Conservation (phyloP, 2,113 vertebrate genomes). For the Periophthalmodon schlosseri region DNA sequence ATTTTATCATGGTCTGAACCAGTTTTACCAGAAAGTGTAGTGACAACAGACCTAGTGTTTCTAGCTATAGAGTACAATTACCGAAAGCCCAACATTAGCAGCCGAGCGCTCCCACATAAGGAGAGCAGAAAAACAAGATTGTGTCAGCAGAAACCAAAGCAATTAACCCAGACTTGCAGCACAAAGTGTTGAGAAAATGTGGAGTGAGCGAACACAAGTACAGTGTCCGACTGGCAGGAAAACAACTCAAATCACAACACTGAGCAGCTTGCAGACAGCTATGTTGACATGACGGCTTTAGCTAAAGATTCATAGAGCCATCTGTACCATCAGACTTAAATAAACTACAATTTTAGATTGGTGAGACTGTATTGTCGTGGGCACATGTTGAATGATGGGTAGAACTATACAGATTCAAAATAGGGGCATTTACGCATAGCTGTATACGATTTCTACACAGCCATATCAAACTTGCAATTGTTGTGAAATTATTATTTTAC, state of each 20-base stretch:
- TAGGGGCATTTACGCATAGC: background rate
- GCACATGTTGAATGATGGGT: background rate
- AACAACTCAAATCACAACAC: background rate
- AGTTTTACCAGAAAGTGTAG: background rate
- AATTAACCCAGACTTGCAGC: background rate
- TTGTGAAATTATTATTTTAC: background rate
- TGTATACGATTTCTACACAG: no score
- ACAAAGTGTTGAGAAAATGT: background rate
- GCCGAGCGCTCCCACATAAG: background rate
- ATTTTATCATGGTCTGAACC: background rate
- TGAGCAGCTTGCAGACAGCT: background rate
- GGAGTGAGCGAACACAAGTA: background rate
- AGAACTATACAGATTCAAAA: background rate
- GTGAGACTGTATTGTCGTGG: background rate
- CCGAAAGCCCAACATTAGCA: background rate
- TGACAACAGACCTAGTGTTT: background rate
- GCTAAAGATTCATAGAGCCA: background rate
- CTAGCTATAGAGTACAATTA: background rate
- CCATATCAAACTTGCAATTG: background rate
- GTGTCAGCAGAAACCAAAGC: conserved; percentile 10
- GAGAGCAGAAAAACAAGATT: conserved; percentile 5
- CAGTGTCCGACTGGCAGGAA: background rate
- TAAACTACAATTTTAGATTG: background rate
- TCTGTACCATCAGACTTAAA: background rate
- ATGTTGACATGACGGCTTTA: background rate